These are phyloP conservation scores for Therioaphis trifolii DNA, from an alignment of 2,888 invertebrate genomes.

Conservation along the genomic window DNA sequence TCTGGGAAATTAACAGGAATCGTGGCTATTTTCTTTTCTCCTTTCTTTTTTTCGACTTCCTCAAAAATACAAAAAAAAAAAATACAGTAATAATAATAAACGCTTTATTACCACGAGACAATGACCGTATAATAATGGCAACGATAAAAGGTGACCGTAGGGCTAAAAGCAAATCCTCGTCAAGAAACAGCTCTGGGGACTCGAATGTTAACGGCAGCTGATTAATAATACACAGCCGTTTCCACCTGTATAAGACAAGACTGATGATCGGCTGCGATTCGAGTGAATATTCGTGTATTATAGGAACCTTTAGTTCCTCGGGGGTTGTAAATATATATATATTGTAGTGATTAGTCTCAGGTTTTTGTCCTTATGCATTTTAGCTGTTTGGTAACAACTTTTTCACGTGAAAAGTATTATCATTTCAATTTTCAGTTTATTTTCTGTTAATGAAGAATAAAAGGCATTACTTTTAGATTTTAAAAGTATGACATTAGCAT, in stretches of 20 bases:
- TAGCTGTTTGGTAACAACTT: neutral
- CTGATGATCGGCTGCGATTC: slow-evolving; percentile 58
- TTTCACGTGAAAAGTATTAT: neutral
- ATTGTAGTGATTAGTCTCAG: slow-evolving; percentile 31
- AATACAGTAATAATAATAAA: slow-evolving; percentile 49
- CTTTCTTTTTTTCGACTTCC: slow-evolving; percentile 6
- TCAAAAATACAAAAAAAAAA: slow-evolving; percentile 6
- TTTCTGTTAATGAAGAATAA: too few relatives aligned
- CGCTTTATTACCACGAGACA: slow-evolving; percentile 61
- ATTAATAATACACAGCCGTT: slow-evolving; percentile 58
- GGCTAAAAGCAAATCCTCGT: slow-evolving; percentile 66
- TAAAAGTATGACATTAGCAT: too few relatives aligned
- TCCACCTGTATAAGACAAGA: slow-evolving; percentile 58
- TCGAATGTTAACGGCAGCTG: slow-evolving; percentile 59
- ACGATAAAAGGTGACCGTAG: slow-evolving; percentile 63
- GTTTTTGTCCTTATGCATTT: slow-evolving; percentile 1
- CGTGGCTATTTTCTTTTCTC: neutral
- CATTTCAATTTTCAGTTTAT: neutral
- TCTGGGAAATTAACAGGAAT: slow-evolving; percentile 49
- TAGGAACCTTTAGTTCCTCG: slow-evolving; percentile 9
- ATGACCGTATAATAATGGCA: slow-evolving; percentile 59
- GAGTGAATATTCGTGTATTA: slow-evolving; percentile 60
- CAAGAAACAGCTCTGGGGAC: slow-evolving; percentile 64
- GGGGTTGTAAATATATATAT: slow-evolving; percentile 19
- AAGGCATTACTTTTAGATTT: too few relatives aligned